Base-by-base conservation (phyloP, 2,797 vertebrate species). In the Tauraco hartlaubi region DNA sequence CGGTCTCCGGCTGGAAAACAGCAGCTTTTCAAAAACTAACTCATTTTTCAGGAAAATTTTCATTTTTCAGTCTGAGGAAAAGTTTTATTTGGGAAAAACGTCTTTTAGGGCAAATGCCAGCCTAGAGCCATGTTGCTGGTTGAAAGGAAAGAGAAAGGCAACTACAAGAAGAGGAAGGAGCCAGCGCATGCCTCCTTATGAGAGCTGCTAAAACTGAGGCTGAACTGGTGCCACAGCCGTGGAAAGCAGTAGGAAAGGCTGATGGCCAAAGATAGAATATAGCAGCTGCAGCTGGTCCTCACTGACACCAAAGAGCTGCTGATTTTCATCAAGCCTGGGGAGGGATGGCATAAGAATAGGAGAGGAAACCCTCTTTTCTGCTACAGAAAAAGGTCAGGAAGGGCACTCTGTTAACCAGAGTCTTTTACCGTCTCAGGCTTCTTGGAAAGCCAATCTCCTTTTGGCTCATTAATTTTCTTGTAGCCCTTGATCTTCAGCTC, bases 151-250 rank as follows among this genome's bases (percentile, higher is more conserved):
- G 33, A 85, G 37, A 63, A 92, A 58, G 69, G 31, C 51, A 72
- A 13, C 46, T 46, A 2, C 8, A 66, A 51, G 33, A 54, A 73
- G 13, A 31, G 33, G 49, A 71, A 72, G 51, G 28, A 63, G 52
- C 37, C 37, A 48, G 15, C 0, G 0, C 3, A 16, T 48, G 14
- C 55, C 18, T 79, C 14, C 49, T 63, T n/a, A 43, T 17, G 19
- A 39, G 35, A 77, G 43, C 25, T 80, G 68, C 43, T 69, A 58
- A 79, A 95, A 62, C 31, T n/a, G 71, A 79, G 22, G 44, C 21
- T 54, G 41, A 89, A 43, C 67, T 69, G 44, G 28, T 92, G 39
- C 25, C 26, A 58, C 35, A 37, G 49, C 37, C 72, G 28, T 44
- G 55, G 71, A 73, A 91, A 73, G 67, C 48, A 52, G 22, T 13